Conservation (phyloP, 2,888 invertebrate species). For the Ecliptopera silaceata region DNA sequence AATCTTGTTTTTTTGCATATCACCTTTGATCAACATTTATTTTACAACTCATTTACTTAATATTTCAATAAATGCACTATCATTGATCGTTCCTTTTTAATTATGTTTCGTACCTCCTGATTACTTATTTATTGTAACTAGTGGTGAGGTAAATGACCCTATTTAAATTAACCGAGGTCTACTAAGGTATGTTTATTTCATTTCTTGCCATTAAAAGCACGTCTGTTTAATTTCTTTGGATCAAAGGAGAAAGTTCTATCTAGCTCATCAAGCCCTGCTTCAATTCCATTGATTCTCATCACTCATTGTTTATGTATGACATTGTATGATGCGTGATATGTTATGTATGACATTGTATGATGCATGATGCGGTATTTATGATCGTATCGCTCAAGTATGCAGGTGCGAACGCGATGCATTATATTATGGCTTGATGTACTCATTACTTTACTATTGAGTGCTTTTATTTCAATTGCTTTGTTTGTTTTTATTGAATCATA, state of each 20-base stretch:
- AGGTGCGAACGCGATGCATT: slow-evolving; percentile 47
- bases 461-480: slow-evolving; percentile 13
- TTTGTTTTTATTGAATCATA: slow-evolving; percentile 15
- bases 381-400: slow-evolving; percentile 46
- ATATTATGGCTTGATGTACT: slow-evolving; percentile 21
- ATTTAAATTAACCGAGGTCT: too few relatives aligned
- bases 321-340: slow-evolving; percentile 19
- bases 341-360: slow-evolving; percentile 27
- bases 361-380: slow-evolving; percentile 24
- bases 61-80: too few relatives aligned
- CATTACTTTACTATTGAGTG: slow-evolving; percentile 7
- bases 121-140: too few relatives aligned
- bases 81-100: too few relatives aligned
- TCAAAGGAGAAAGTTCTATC: slow-evolving; percentile 10
- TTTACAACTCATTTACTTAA: too few relatives aligned
- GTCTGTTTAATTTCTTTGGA: too few relatives aligned
- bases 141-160: too few relatives aligned
- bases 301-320: slow-evolving; percentile 48
- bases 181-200: too few relatives aligned
- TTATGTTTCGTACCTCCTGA: too few relatives aligned
- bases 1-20: too few relatives aligned
- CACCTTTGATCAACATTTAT: too few relatives aligned
- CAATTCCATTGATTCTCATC: slow-evolving; percentile 24
- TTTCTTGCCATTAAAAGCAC: too few relatives aligned
- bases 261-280: slow-evolving; percentile 8